These are phyloP conservation scores for Lordiphosa clarofinis DNA, from an alignment of 1,140 invertebrate genomes.

Conservation along the genomic window DNA sequence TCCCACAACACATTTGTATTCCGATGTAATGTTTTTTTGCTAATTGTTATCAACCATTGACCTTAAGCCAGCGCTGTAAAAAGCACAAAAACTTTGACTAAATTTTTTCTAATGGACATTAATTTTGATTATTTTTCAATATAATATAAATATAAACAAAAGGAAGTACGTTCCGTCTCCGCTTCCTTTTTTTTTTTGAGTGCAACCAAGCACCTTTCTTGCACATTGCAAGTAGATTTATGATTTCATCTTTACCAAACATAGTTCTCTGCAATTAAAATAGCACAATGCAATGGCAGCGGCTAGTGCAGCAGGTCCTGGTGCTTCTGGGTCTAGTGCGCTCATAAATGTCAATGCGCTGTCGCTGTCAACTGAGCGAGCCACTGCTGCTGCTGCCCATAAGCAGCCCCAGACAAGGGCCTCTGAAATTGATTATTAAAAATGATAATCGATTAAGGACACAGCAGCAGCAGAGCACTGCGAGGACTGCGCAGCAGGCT, in stretches of 20 bases:
- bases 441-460: slow-evolving; percentile 79
- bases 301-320: not conserved
- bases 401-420: slow-evolving; percentile 27
- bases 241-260: slow-evolving; percentile 36
- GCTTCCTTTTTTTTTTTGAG: too few species aligned
- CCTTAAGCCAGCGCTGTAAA: too few species aligned
- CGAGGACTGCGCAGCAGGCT: slow-evolving; percentile 30
- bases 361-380: slow-evolving; percentile 32
- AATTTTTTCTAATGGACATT: too few species aligned
- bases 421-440: slow-evolving; percentile 77
- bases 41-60: too few species aligned
- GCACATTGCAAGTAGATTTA: slow-evolving; percentile 25
- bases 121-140: too few species aligned
- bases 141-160: too few species aligned
- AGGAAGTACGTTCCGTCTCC: too few species aligned
- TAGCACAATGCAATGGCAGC: slow-evolving; percentile 16
- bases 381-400: slow-evolving; percentile 31
- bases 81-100: too few species aligned
- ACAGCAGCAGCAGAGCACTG: slow-evolving; percentile 15
- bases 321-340: slow-evolving; percentile 7
- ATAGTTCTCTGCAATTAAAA: slow-evolving; percentile 51
- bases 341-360: slow-evolving; percentile 57
- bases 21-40: too few species aligned
- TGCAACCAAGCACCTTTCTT: slow-evolving; percentile 16
- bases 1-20: too few species aligned